These are phyloP conservation scores for Drosophila fuyamai DNA, from an alignment of 1,140 invertebrate species.

Conservation along the genomic window DNA sequence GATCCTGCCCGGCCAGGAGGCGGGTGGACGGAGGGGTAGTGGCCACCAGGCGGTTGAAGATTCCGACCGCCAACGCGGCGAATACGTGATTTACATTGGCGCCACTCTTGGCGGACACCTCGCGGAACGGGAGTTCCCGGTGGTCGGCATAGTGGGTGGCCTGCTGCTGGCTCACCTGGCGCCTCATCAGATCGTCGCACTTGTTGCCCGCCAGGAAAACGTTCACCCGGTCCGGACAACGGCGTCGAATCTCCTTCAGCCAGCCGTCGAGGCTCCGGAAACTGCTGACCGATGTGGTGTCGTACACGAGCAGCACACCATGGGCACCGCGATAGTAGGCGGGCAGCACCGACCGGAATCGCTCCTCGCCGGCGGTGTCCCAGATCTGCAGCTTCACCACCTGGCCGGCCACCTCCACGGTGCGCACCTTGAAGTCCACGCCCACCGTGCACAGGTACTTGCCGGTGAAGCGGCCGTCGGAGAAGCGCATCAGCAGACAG, in stretches of 20 bases:
- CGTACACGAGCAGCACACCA: conserved; percentile 51
- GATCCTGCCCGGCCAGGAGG: neutral
- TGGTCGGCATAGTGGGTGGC: conserved; percentile 14
- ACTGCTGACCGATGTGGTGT: conserved; percentile 21
- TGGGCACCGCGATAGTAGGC: conserved; percentile 32
- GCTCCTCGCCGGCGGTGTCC: conserved; percentile 56
- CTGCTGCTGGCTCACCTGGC: conserved; percentile 24
- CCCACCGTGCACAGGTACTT: conserved; percentile 28
- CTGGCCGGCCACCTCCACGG: conserved; percentile 27
- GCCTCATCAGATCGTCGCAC: conserved; percentile 25
- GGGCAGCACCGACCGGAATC: conserved; percentile 23
- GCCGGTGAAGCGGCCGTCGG: conserved; percentile 8
- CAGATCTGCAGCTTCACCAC: conserved; percentile 38
- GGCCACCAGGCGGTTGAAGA: conserved; percentile 8
- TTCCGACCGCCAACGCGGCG: conserved; percentile 4
- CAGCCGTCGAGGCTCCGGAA: conserved; percentile 22
- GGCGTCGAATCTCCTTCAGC: conserved; percentile 29
- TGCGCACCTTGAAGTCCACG: conserved; percentile 22
- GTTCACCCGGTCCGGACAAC: neutral
- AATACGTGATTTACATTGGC: conserved; percentile 42
- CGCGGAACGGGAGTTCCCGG: conserved; percentile 16
- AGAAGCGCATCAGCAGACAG: conserved; percentile 36
- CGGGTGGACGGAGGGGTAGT: neutral
- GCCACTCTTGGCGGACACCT: conserved; percentile 45
- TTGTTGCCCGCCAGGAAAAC: conserved; percentile 54